Evolutionary conservation across 1,140 invertebrate species (phyloP).

Genomic region (Drosophila fuyamai): DNA sequence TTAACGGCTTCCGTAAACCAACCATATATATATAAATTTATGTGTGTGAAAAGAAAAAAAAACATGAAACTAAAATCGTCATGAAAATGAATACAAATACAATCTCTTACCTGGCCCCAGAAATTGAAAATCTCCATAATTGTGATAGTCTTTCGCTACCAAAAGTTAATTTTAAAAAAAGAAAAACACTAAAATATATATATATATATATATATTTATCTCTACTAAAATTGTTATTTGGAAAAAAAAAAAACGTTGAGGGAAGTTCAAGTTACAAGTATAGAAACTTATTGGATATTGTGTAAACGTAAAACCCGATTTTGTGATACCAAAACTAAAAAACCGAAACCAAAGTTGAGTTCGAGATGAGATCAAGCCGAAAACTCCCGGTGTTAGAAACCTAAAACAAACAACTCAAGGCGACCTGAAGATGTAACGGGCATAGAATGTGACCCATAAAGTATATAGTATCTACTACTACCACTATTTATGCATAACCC

Average conservation of each 20-base stretch:
- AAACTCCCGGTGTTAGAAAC: conserved; percentile 17
- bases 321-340: conserved; percentile 43
- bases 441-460: conserved; percentile 22
- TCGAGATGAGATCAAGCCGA: conserved; percentile 45
- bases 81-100: conserved; percentile 61
- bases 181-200: conserved; percentile 10
- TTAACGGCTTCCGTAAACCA: conserved; percentile 41
- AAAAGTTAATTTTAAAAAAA: conserved; percentile 29
- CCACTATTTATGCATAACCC: conserved; percentile 29
- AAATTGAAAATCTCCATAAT: conserved; percentile 65
- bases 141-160: conserved; percentile 74
- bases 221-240: conserved; percentile 32
- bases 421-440: conserved; percentile 63
- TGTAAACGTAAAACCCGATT: conserved; percentile 39
- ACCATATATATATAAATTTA: conserved; percentile 23
- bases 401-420: conserved; percentile 59
- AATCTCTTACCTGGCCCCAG: conserved; percentile 44
- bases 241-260: conserved; percentile 18
- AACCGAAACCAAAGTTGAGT: conserved; percentile 37
- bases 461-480: conserved; percentile 19
- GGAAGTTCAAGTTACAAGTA: conserved; percentile 19
- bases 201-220: conserved; percentile 23
- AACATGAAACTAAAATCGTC: conserved; percentile 41
- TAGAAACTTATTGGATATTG: conserved; percentile 35
- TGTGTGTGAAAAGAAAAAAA: conserved; percentile 27